Conservation (phyloP, 1,140 invertebrate species). For the Tyrophagus putrescentiae region DNA sequence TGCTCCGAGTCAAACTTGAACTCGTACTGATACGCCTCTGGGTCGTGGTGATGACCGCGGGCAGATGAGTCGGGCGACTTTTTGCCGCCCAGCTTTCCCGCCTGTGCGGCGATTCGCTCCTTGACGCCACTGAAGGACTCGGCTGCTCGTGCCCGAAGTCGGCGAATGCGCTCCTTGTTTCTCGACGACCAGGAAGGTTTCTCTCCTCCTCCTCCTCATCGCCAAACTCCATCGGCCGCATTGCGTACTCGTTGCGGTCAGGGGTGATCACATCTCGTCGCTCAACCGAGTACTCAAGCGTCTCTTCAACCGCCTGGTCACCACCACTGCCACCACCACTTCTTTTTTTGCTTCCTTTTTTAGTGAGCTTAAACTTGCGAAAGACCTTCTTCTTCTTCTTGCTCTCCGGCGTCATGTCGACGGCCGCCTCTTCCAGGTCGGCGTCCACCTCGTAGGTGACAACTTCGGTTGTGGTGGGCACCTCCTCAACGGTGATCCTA, state of each 20-base stretch:
- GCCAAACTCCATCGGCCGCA: no score
- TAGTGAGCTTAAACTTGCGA: slow-evolving; percentile 2
- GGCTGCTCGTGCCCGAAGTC: not conserved
- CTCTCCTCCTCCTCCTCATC: not conserved
- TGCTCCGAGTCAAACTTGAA: slow-evolving; percentile 20
- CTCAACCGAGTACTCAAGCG: no score
- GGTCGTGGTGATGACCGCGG: not conserved
- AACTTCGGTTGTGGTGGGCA: not conserved
- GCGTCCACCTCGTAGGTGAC: not conserved
- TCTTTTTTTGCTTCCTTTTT: not conserved
- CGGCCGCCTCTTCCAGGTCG: not conserved
- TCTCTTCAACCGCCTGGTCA: not conserved
- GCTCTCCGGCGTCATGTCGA: not conserved
- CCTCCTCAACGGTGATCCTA: not conserved
- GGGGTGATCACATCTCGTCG: not conserved
- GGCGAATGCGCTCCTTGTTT: slow-evolving; percentile 2
- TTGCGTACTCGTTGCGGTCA: no score
- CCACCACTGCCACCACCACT: not conserved
- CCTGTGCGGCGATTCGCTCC: not conserved
- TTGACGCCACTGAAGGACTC: slow-evolving; percentile 4
- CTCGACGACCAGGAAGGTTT: not conserved
- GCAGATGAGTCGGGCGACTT: no score
- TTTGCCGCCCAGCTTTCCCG: not conserved
- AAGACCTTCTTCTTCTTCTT: slow-evolving; percentile 2
- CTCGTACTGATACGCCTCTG: slow-evolving; percentile 9